phyloP scores from a whole-genome alignment of 2,888 invertebrate species.

The Endomychus coccineus region DNA sequence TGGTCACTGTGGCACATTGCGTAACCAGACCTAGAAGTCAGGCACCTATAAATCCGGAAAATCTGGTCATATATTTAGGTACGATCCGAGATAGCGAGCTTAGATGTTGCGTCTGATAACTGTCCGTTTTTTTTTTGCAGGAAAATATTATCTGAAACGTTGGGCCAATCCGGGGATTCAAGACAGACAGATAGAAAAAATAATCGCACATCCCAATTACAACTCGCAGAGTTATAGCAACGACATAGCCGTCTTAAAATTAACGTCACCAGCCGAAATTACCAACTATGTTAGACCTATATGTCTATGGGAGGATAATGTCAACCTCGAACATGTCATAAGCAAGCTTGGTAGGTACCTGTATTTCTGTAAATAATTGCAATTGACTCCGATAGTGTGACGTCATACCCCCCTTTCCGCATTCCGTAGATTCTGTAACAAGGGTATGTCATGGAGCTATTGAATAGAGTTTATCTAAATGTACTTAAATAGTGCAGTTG shows the following conservation, averaged over 20 bases:
- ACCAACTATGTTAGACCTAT: constrained; percentile 39
- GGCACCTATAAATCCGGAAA: constrained; percentile 9
- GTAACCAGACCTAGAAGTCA: constrained; percentile 27
- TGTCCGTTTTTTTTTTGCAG: too few relatives aligned
- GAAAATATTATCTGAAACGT: constrained; percentile 38
- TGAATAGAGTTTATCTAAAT: too few relatives aligned
- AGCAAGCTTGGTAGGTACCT: constrained; percentile 20
- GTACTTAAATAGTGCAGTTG: too few relatives aligned
- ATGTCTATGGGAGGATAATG: constrained; percentile 35
- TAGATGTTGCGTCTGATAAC: too few relatives aligned
- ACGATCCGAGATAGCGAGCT: too few relatives aligned
- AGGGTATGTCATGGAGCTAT: too few relatives aligned
- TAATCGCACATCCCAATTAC: constrained; percentile 35
- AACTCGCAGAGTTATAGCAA: constrained; percentile 32
- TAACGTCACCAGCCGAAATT: constrained; percentile 29
- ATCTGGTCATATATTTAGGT: constrained; percentile 13
- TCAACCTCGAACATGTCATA: constrained; percentile 25
- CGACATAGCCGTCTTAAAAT: constrained; percentile 37
- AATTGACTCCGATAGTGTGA: too few relatives aligned
- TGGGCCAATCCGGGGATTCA: constrained; percentile 40
- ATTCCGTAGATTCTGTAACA: too few relatives aligned
- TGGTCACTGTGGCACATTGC: constrained; percentile 41
- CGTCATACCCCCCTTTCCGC: too few relatives aligned
- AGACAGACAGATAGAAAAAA: constrained; percentile 34
- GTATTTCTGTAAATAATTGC: too few relatives aligned